Evolutionary conservation across 2,797 vertebrate genomes (phyloP), one percentile per base, ranked within the genome.

Genomic region (Triplophysa bombifrons): DNA sequence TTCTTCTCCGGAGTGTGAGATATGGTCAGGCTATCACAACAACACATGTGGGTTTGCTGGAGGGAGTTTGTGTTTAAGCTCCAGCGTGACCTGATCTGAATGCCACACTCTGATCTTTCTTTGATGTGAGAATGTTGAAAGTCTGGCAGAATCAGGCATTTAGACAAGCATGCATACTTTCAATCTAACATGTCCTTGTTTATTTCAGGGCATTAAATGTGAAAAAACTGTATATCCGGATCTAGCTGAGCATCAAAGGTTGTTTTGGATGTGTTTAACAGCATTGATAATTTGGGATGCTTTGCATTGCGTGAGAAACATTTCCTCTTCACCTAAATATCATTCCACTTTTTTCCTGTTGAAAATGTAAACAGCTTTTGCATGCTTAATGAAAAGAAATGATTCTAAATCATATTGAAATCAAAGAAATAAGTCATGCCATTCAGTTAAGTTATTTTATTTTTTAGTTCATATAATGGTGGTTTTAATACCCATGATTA

Each of bases 31-130:
- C 69, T 78, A 78, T 78, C 76, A 78, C 76, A 77, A 25, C 76
- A 64, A 38, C 69, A 80, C 69, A 80, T 67, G 78, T 58, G 78
- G 50, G 27, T 71, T 25, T 71, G 76, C 76, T 78, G 48, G 30
- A 65, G 76, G 76, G 76, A 78, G 68, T 78, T 41, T 78, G 68
- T 73, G 71, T 72, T 80, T 72, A 80, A 80, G 38, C 51, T 61
- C 66, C 78, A 72, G 22, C 41, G 41, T 80, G 71, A 80, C 78
- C 71, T 66, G 78, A 80, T 72, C 78, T 80, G 50, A 80, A 80
- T 73, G 78, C 63, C 61, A 73, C 70, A 50, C 78, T 80, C 78
- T 58, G 34, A 72, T 72, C 78, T 80, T 20, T 34, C 78, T 80
- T 80, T 80, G 78, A 80, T 73, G 70, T 73, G 27, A 78, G 68